Evolutionary conservation across 2,797 vertebrate species (phyloP), one percentile per base, ranked within the genome.

Genomic region (Chloroceryle amazona): DNA sequence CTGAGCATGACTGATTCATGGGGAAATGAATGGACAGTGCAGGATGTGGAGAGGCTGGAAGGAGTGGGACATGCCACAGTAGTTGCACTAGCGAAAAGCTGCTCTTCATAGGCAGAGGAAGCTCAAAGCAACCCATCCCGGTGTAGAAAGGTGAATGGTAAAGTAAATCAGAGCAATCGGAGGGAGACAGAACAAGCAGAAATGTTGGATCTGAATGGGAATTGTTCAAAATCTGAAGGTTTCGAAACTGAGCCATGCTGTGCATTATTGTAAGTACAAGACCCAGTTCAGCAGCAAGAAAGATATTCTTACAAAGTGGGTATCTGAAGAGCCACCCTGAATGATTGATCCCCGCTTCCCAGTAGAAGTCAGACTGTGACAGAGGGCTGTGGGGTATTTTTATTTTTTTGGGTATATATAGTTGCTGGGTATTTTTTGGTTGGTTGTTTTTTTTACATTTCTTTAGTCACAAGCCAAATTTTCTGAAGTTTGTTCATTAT

Each of bases 81-180:
- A 80, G 26, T 9, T 0, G 0, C 57, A 22, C 62, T 18, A 29
- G 33, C 0, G 0, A 70, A 29, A n/a, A 88, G 35, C n/a, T 63
- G 35, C 52, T 74, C 52, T 60, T 37, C 28, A 37, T 18, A 83
- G 47, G 73, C 61, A 76, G 42, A 13, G 16, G 28, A 46, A 51
- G 21, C 60, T 63, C 18, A 1, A 23, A 87, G 41, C 3, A 3
- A 67, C 35, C 20, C 33, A 15, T 3, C 9, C 29, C 14, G n/a
- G 26, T 15, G 29, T 26, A 58, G 29, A 46, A 82, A 31, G 31
- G 23, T 29, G n/a, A 57, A 11, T 11, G 15, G 52, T 42, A 81
- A 90, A 25, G 35, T 16, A 61, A 72, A 73, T 3, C 3, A 4
- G 18, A 89, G 54, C 58, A 75, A 55, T 0, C 39, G 35, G 20